A percentile compares a stretch with the other conserved stretches of the same genome.
phyloP scores from a whole-genome alignment of 1,140 invertebrate genomes.

The Bombus superbus region DNA sequence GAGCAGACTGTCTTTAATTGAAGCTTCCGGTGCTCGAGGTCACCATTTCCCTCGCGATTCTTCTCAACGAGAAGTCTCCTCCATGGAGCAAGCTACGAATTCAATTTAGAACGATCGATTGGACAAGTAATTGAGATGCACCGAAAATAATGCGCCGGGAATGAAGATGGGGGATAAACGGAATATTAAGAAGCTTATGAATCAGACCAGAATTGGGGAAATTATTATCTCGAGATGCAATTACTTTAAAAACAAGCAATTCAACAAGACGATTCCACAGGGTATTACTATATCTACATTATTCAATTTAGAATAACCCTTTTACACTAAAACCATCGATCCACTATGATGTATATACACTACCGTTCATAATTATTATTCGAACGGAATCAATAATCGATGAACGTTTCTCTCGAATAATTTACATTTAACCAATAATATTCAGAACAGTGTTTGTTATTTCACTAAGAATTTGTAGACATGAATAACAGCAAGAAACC shows the following conservation, averaged over 20 bases:
- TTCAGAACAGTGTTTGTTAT: no score
- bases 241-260: background rate
- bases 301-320: background rate
- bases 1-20: background rate
- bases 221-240: background rate
- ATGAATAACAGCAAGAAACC: no score
- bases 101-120: constrained; percentile 20
- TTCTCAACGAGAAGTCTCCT: background rate
- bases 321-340: background rate
- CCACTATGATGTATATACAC: background rate
- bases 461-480: no score
- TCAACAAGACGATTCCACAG: background rate
- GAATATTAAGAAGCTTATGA: background rate
- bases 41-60: constrained; percentile 4
- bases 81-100: background rate
- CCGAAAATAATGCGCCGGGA: background rate
- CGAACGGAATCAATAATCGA: no score
- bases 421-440: no score
- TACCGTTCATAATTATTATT: background rate
- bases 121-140: background rate
- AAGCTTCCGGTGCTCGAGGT: background rate
- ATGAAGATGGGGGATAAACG: background rate
- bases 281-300: background rate
- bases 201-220: background rate
- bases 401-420: no score